Percentiles rank a stretch among this genome's conserved stretches.
Evolutionary conservation across 2,113 vertebrate species (phyloP).

Genomic region (Platichthys flesus): DNA sequence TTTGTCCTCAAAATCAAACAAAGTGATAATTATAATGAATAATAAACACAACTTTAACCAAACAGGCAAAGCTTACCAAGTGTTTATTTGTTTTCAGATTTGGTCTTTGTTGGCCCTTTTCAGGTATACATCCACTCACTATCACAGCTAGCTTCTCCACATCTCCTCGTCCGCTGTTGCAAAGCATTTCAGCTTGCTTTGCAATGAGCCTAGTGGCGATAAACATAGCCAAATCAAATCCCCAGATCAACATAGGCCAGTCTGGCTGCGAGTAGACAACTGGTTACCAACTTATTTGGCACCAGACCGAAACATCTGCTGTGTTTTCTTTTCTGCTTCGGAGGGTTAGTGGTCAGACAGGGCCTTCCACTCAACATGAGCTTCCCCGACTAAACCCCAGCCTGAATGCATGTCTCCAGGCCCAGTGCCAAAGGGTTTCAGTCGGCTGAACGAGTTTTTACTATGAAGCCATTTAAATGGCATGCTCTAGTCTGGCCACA

Average conservation of each 20-base stretch:
- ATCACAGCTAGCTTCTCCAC: background rate
- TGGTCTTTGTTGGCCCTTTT: slow-evolving; percentile 1
- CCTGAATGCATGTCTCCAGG: slow-evolving; percentile 22
- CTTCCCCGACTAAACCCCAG: slow-evolving; percentile 29
- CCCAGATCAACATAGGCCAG: slow-evolving; percentile 18
- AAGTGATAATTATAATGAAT: background rate
- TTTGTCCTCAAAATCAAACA: background rate
- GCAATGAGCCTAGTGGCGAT: slow-evolving; percentile 34
- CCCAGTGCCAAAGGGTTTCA: slow-evolving; percentile 18
- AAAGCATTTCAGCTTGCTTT: slow-evolving; percentile 28
- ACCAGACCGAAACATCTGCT: slow-evolving; percentile 65
- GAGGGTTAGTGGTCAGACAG: slow-evolving; percentile 41
- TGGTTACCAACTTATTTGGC: slow-evolving; percentile 60
- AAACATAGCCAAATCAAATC: slow-evolving; percentile 34
- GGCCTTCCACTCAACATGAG: slow-evolving; percentile 34
- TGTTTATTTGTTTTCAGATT: slow-evolving; percentile 1
- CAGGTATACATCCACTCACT: background rate
- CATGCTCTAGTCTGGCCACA: background rate
- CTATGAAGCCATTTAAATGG: slow-evolving; percentile 4
- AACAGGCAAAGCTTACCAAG: background rate
- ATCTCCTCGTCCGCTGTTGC: background rate
- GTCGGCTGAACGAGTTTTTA: background rate
- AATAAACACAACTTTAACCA: background rate
- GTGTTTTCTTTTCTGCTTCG: slow-evolving; percentile 46
- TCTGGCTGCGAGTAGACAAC: slow-evolving; percentile 36